A percentile compares a stretch with the other conserved stretches of the same genome.
Conservation (phyloP, 2,113 vertebrate genomes). For the Pteronura brasiliensis region DNA sequence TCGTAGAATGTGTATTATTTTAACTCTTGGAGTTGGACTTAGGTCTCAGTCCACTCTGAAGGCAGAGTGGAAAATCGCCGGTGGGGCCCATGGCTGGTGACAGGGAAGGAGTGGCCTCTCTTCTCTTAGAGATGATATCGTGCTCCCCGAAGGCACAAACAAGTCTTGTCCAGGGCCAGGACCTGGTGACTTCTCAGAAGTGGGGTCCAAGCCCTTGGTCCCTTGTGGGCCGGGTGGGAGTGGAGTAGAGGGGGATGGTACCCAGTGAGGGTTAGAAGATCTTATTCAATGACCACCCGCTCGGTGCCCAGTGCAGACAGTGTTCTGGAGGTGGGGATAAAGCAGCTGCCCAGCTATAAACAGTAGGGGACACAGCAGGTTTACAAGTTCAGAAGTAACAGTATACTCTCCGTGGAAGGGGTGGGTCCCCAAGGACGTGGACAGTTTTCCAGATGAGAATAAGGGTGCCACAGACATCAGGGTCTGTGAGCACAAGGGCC, state of each 20-base stretch:
- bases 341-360: accelerated
- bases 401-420: accelerated
- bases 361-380: neutral
- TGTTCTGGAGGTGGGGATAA: neutral
- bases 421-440: neutral
- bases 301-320: neutral
- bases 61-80: neutral
- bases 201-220: too few relatives aligned
- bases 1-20: neutral
- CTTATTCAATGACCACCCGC: accelerated
- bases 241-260: neutral
- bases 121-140: accelerated
- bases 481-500: neutral
- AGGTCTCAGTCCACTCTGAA: neutral
- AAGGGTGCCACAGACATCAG: accelerated
- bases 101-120: neutral
- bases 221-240: accelerated
- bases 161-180: neutral
- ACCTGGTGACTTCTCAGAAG: neutral
- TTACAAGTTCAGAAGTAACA: accelerated
- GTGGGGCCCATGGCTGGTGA: accelerated
- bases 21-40: neutral
- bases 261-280: neutral
- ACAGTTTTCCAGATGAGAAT: neutral
- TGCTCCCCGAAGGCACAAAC: accelerated